Evolutionary conservation across 2,797 vertebrate genomes (phyloP).

Genomic region (Neoniphon sammara): DNA sequence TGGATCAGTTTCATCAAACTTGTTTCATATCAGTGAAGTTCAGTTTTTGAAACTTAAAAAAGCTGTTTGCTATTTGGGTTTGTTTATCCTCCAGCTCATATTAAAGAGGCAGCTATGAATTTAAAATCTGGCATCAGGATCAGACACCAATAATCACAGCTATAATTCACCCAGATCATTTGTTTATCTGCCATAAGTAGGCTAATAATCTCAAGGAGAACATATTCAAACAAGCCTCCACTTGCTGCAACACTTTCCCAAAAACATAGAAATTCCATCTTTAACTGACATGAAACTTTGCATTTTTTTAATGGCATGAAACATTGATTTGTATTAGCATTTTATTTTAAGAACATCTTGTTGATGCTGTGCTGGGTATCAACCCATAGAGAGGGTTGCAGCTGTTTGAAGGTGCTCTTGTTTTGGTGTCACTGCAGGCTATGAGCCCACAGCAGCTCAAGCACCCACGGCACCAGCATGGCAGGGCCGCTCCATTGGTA

Average conservation of each 20-base stretch:
- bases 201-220: too few relatives aligned
- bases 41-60: too few relatives aligned
- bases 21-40: background rate
- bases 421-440: conserved; percentile 82
- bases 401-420: background rate
- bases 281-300: background rate
- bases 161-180: background rate
- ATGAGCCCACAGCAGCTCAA: conserved; percentile 90
- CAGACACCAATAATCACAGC: too few relatives aligned
- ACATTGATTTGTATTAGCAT: background rate
- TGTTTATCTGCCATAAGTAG: too few relatives aligned
- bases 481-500: conserved; percentile 98
- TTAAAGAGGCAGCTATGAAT: background rate
- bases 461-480: conserved; percentile 94
- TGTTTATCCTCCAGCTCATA: background rate
- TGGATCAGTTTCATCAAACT: background rate
- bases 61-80: background rate
- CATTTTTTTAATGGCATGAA: background rate
- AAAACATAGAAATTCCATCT: background rate
- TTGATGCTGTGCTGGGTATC: background rate
- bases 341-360: background rate
- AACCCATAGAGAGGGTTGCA: background rate
- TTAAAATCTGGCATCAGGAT: background rate
- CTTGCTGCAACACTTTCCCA: background rate
- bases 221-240: too few relatives aligned